Evolutionary conservation across 2,113 vertebrate species (phyloP), one percentile per base, ranked within the genome.

Genomic region (Entelurus aequoreus): DNA sequence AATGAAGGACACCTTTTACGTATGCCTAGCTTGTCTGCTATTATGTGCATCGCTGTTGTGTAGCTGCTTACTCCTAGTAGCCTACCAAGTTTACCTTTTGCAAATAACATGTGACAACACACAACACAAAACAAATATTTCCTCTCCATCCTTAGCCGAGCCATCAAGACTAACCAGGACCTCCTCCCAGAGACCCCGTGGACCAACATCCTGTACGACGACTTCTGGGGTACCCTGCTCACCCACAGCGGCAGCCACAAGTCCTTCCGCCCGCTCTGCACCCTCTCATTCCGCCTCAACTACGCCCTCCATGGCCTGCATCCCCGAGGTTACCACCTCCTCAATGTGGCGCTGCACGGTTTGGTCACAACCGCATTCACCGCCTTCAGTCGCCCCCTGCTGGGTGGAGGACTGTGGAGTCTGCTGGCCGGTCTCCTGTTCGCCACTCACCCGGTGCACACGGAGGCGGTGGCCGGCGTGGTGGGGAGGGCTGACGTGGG

Each of bases 181-280:
- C 94, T 98, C 37, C 91, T 97, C 49, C 92, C 94, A 0, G 95
- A 95, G 87, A 98, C 94, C 0, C 95, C 96, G 0, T 98, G 95
- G 96, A 94, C 78, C 6, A 95, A 97, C 66, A 92, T 98, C 82
- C 92, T 98, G 86, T 97, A 94, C 54, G 94, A 98, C 48, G 96
- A 98, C 83, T 98, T 98, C 65, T 98, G 96, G 96, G 96, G 96
- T 14, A 98, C 96, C 0, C 90, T 96, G 60, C 94, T 98, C 48
- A 96, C 95, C 1, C 96, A 98, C 90, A 98, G 95, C 11, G 95
- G 96, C 75, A 98, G 96, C 86, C 96, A 98, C 91, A 98, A 98
- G 84, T 98, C 96, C 21, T 98, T 95, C 85, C 91, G 96, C 42
- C 96, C 96, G 0, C 91, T 98, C 78, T 98, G 96, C 87, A 97